Evolutionary conservation across 2,113 vertebrate species (phyloP), one percentile per base, ranked within the genome.

Genomic region (Phalacrocorax brasilianus): DNA sequence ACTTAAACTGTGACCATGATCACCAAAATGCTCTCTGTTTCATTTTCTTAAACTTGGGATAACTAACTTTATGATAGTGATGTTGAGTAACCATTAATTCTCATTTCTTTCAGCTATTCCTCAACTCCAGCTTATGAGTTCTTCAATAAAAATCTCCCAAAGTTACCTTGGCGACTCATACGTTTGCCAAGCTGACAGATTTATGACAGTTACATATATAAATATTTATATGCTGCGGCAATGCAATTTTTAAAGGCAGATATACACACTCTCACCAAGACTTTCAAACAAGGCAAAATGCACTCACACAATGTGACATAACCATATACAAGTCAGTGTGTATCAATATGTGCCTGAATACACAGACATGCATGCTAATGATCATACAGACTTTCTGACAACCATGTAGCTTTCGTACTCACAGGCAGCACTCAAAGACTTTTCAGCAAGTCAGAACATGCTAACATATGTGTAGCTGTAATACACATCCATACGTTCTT

Each of bases 211-310:
- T 98, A 97, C 97, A 97, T 97, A 97, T 98, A 98, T 98, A 98
- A 98, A 98, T 98, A 98, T 98, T 98, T 98, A 98, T 98, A 96
- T 94, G 95, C 97, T 98, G 98, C 96, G 53, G 97, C 98, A 98
- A 97, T 97, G 97, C 97, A 97, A 96, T 95, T 97, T 97, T 98
- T 97, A 97, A 98, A 97, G 97, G 93, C 95, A 93, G 95, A 93
- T 92, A 93, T 79, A 93, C 73, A 93, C 92, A 75, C 79, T 91
- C 88, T 49, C 77, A 66, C 42, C 0, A 24, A 94, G 93, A 91
- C 82, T 96, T 92, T 93, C 92, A 89, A 74, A 94, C 45, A 80
- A 93, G 91, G 88, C 90, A 87, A 42, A 91, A 68, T 2, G 0
- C 70, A 42, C 55, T 75, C 1, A 0, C 68, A 67, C 65, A 91